Evolutionary conservation across 37 sponge, comb jelly and placozoan genomes (phyloP).

Genomic region (Halichondria panicea): DNA sequence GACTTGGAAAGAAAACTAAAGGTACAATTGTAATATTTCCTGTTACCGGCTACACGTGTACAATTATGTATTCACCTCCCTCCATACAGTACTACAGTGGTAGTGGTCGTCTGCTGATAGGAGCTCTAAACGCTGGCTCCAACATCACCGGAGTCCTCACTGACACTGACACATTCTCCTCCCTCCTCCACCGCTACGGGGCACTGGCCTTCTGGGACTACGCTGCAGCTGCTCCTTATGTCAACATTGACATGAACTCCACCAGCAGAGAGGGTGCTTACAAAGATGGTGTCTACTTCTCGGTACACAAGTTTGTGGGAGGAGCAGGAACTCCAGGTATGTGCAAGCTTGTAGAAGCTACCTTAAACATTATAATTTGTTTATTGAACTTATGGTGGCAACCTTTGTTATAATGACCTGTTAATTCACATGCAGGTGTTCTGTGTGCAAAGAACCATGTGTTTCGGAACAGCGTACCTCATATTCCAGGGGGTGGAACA

Average conservation of each 20-base stretch:
- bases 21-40: constrained; percentile 16
- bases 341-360: no score
- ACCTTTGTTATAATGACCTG: no score
- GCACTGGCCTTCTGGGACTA: constrained; percentile 84
- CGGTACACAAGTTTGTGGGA: constrained; percentile 92
- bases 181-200: constrained; percentile 57
- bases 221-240: constrained; percentile 80
- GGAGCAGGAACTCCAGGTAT: constrained; percentile 81
- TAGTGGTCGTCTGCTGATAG: constrained; percentile 41
- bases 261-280: constrained; percentile 22
- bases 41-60: neutral
- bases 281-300: constrained; percentile 92
- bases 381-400: no score
- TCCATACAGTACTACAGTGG: neutral
- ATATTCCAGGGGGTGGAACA: no score
- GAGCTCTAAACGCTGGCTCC: constrained; percentile 73
- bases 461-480: no score
- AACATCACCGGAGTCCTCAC: constrained; percentile 80
- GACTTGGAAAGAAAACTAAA: constrained; percentile 58
- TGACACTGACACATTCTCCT: constrained; percentile 57
- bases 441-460: no score
- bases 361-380: no score
- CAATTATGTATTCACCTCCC: neutral
- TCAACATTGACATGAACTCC: constrained; percentile 76
- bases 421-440: no score